Evolutionary conservation across 2,797 vertebrate species (phyloP), one percentile per base, ranked within the genome.

Genomic region (Syngnathus acus): DNA sequence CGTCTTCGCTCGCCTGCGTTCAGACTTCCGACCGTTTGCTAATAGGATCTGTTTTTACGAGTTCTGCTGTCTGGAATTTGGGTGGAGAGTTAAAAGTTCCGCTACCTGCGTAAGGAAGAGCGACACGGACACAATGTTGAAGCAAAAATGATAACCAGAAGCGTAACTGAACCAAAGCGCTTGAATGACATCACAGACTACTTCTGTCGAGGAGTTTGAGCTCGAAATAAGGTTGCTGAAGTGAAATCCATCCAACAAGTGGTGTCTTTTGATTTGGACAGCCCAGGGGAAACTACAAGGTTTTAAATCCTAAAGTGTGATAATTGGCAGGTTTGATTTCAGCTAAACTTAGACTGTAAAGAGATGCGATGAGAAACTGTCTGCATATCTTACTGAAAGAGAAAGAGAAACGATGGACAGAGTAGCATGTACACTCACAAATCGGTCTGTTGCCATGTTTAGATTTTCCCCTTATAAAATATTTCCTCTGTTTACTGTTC

Each of bases 171-270:
- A 81, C 81, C 59, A 71, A 84, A 82, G 73, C 71, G 73, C 76
- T 72, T 79, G 67, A 83, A 78, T 88, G 85, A 89, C 85, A 89
- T 85, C 85, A 87, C 73, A 69, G 67, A 75, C 77, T 82, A 79
- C 78, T 82, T 85, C 77, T 75, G 71, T 81, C 62, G 50, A 78
- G 50, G 78, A 75, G 65, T 65, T 62, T 50, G 58, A 74, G 16
- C 10, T 73, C 59, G 73, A 80, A 87, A 86, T 88, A 80, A 78
- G 76, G 79, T 87, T 89, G 86, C 84, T 64, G 42, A 53, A 70
- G 71, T 70, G 75, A 81, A 83, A 86, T 72, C 53, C 74, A 68
- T 69, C 70, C 64, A 72, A 62, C 86, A 89, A 82, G 78, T 84
- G 79, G 73, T 76, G 57, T 67, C 50, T 73, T 71, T 78, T 51